These are phyloP conservation scores for Ichneumon xanthorius DNA, from an alignment of 2,888 invertebrate species.

Conservation along the genomic window DNA sequence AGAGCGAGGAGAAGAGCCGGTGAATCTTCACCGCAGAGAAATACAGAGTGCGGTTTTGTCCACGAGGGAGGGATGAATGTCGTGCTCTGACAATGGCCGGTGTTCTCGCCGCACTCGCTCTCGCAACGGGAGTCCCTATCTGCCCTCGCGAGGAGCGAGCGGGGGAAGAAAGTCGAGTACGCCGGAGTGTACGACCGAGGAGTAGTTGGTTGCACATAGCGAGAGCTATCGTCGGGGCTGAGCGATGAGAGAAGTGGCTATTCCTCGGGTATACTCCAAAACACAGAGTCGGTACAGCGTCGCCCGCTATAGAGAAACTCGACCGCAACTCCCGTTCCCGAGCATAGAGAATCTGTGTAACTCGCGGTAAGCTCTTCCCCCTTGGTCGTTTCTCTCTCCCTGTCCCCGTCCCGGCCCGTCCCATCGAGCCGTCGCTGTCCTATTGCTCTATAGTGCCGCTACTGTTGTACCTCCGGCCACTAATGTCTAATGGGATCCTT, in stretches of 20 bases:
- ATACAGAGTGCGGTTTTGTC: conserved; percentile 51
- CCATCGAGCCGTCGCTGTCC: conserved; percentile 49
- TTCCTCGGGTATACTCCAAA: conserved; percentile 60
- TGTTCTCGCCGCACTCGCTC: conserved; percentile 70
- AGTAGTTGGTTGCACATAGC: conserved; percentile 48
- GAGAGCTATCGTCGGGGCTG: conserved; percentile 64
- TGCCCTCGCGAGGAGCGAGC: conserved; percentile 53
- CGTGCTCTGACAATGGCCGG: conserved; percentile 78
- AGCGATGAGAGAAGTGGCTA: conserved; percentile 75
- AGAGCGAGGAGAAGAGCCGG: conserved; percentile 23
- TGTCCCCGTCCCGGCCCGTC: background rate
- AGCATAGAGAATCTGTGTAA: conserved; percentile 36
- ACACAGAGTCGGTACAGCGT: background rate
- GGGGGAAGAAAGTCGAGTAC: conserved; percentile 60
- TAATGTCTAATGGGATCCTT: conserved; percentile 77
- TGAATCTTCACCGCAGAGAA: conserved; percentile 38
- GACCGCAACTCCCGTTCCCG: conserved; percentile 24
- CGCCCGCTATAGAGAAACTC: conserved; percentile 17
- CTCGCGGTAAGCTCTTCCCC: conserved; percentile 51
- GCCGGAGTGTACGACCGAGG: background rate
- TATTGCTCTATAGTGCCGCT: conserved; percentile 67
- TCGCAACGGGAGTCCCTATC: conserved; percentile 16
- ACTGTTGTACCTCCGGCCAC: conserved; percentile 64
- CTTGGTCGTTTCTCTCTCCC: conserved; percentile 19
- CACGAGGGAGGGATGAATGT: conserved; percentile 76